A percentile compares a stretch with the other conserved stretches of the same genome.
Evolutionary conservation across 2,888 invertebrate genomes (phyloP).

Genomic region (Adelphocoris suturalis): DNA sequence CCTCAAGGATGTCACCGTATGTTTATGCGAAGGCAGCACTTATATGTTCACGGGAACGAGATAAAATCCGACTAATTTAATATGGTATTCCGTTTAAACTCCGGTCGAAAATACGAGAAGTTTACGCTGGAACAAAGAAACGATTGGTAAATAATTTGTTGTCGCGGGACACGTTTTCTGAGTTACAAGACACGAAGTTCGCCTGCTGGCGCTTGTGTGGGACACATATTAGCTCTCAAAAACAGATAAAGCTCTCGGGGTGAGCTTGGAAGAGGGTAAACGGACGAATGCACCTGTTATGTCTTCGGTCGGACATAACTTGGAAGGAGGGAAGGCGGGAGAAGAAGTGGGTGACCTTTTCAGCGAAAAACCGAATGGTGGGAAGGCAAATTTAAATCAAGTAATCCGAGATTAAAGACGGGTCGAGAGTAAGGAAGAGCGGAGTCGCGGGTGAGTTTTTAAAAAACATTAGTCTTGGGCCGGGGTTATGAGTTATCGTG

Average conservation of each 20-base stretch:
- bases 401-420: neutral
- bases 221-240: conserved; percentile 36
- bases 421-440: neutral
- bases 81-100: neutral
- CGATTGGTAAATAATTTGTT: neutral
- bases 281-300: conserved; percentile 25
- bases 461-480: neutral
- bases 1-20: too few species aligned
- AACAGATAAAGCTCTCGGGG: conserved; percentile 24
- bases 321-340: neutral
- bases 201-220: conserved; percentile 19
- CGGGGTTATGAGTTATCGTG: neutral
- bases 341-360: neutral
- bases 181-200: conserved; percentile 19
- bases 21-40: too few species aligned
- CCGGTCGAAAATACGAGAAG: neutral
- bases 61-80: neutral
- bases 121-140: neutral
- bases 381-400: neutral
- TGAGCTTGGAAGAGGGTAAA: neutral
- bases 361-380: neutral
- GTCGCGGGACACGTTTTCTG: conserved; percentile 7
- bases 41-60: neutral
- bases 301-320: neutral
- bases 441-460: neutral